phyloP scores from a whole-genome alignment of 2,888 invertebrate species.

The Rotaria magnacalcarata region DNA sequence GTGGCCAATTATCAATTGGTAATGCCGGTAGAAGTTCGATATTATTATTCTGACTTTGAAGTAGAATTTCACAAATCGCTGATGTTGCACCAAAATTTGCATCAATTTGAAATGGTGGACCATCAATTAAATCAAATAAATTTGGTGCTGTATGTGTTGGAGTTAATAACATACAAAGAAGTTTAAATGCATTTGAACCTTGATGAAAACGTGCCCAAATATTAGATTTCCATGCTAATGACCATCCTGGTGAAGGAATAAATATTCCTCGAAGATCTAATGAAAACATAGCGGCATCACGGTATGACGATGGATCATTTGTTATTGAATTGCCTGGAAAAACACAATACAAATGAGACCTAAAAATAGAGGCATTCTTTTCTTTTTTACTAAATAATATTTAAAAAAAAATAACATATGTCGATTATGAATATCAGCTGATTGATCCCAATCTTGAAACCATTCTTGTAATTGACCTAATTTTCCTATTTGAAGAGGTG shows the following conservation, averaged over 20 bases:
- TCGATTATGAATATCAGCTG: not conserved
- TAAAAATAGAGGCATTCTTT: not conserved
- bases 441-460: slow-evolving; percentile 10
- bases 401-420: not conserved
- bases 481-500: not conserved
- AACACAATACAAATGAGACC: slow-evolving; percentile 13
- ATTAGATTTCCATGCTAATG: slow-evolving; percentile 13
- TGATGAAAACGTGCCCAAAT: slow-evolving; percentile 9
- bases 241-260: not conserved
- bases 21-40: slow-evolving; percentile 23
- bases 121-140: slow-evolving; percentile 21
- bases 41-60: not conserved
- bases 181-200: not conserved
- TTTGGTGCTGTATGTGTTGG: not conserved
- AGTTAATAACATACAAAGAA: not conserved
- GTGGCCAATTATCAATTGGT: not conserved
- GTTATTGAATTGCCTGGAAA: slow-evolving; percentile 12
- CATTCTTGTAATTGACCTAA: slow-evolving; percentile 26
- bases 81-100: not conserved
- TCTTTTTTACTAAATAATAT: too few species aligned
- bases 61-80: not conserved
- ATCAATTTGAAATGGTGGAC: slow-evolving; percentile 21
- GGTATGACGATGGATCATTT: not conserved
- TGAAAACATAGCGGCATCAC: not conserved
- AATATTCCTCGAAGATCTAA: not conserved